Base-by-base conservation (phyloP, 1,140 invertebrate genomes). In the Druon quercuslanigerum region DNA sequence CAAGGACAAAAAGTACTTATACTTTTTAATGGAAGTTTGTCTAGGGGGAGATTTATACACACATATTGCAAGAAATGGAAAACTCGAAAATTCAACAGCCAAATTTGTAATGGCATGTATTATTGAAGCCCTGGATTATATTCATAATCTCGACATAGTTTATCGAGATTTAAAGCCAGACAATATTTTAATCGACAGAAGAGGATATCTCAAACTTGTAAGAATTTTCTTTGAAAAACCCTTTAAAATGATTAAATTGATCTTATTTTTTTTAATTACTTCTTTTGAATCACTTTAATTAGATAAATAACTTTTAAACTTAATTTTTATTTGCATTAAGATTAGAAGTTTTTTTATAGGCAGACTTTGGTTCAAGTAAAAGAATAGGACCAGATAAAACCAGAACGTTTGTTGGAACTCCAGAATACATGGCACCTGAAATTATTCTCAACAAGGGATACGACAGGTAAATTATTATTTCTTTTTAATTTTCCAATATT, bases 281-380 rank as follows among this genome's bases (percentile, higher is more conserved):
- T n/a, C n/a, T n/a, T n/a, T n/a, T n/a, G n/a, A n/a, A n/a, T n/a
- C n/a, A n/a, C n/a, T n/a, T n/a, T n/a, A n/a, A n/a, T n/a, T n/a
- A n/a, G n/a, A n/a, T n/a, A n/a, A n/a, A n/a, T n/a, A n/a, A n/a
- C n/a, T 51, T 72, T 46, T 72, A 51, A 50, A 50, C 2, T 16
- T 0, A 46, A 3, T 25, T 52, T 16, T 17, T 13, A 66, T 74
- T 50, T 40, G 25, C 9, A 51, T 60, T 51, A 56, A 75, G 20
- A 71, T 16, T 51, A 56, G 17, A 52, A 46, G n/a, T n/a, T 71
- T 50, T 50, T 50, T 83, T 83, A 74, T 92, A 96, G 95, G 95
- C 96, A 33, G 97, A 98, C 89, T 97, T 98, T 91, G 97, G 97
- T 3, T 97, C 97, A 85, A 96, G 96, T 11, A 98, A 98, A 90